Base-by-base conservation (phyloP, 2,888 invertebrate genomes). In the Himalopsyche japonica region DNA sequence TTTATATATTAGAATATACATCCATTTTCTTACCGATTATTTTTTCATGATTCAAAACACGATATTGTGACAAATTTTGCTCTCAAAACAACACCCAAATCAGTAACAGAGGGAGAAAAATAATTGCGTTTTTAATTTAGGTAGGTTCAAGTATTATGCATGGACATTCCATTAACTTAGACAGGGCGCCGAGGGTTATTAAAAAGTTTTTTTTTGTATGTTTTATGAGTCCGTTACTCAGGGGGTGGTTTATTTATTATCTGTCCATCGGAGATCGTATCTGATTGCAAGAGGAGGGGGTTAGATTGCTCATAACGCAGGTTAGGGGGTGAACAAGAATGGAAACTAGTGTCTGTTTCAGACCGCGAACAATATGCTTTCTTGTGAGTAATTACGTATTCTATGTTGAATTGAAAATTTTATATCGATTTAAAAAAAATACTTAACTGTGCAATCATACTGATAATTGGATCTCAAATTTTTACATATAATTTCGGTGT, bases 181-280 rank as follows among this genome's bases (percentile, higher is more conserved):
- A 24, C n/a, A n/a, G 70, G 47, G 82, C 20, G 20, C 12, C 57
- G n/a, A 47, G 84, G 81, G 83, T 83, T 82, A 82, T 81, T 83
- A 83, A 85, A n/a, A 82, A 81, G 64, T 24, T 85, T 81, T 27
- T 49, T 57, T 57, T 81, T 82, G 79, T 83, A 83, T 82, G 79
- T 81, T 85, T 85, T 85, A 85, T 79, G 83, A 82, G 82, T 57
- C 48, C 57, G 77, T 79, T 79, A 76, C 81, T 76, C 79, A 76
- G 49, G 79, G 79, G 82, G 83, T 48, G 81, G 81, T 64, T 47
- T 37, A 82, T 47, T 43, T 82, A 83, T 82, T 85, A 85, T 85
- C 85, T 85, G 82, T 85, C 81, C 85, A 85, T 85, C 85, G 79
- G 76, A 80, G 85, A 85, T 85, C 49, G 76, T 83, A 83, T 85